Base-by-base conservation (phyloP, 2,797 vertebrate genomes). In the Ptychobarbus kaznakovi region DNA sequence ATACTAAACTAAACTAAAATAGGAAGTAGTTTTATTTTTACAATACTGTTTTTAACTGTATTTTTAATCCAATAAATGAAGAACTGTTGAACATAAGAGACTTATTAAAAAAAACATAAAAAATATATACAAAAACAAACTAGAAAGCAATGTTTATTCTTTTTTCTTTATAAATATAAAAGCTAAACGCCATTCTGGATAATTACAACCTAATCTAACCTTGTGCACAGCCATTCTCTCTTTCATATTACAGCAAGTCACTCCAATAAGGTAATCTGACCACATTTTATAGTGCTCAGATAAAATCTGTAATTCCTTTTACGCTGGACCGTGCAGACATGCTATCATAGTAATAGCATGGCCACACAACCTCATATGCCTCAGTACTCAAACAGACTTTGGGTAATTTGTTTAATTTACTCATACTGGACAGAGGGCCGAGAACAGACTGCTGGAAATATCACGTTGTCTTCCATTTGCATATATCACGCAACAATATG, bases 331-430 rank as follows among this genome's bases (percentile, higher is more conserved):
- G 80, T 76, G 88, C 90, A 91, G 91, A 93, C 91, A 88, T 92
- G 89, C 90, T 92, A 89, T 93, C 92, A 92, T 84, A 87, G 86
- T 91, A 92, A 94, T 93, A 91, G 91, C 86, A 78, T 89, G 87
- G 82, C 82, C 87, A 91, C 89, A 92, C 94, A 93, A 94, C 90
- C 93, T 91, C 91, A 87, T 90, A 94, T 95, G 68, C 90, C 89
- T 22, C 68, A 32, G 32, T 87, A 87, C 90, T 91, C 81, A 90
- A 89, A 90, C 90, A 15, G 88, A 90, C 91, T 89, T 87, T 88
- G 90, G 87, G 90, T 94, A 94, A 95, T 95, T 94, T 88, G 72
- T 93, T 94, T 95, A 94, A 95, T 95, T 94, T 92, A 93, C 70
- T 91, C 92, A 87, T 80, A 58, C 81, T 83, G 73, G 88, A 89